These are phyloP conservation scores for Telmatherina bonti DNA, from an alignment of 2,797 vertebrate genomes.

Conservation along the genomic window DNA sequence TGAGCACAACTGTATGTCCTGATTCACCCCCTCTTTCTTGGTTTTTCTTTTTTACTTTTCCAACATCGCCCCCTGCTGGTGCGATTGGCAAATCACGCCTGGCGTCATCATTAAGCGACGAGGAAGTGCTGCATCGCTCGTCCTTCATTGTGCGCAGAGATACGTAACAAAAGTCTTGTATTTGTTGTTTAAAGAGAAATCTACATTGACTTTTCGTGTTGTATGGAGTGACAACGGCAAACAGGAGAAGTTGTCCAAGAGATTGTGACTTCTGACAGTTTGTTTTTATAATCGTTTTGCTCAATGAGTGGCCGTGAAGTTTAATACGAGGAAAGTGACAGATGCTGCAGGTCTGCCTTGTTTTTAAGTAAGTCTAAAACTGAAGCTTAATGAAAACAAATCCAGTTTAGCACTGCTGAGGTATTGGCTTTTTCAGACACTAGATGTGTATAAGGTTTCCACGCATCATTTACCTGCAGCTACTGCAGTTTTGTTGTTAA, in stretches of 20 bases:
- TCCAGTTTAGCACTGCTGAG: background rate
- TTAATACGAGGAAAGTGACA: background rate
- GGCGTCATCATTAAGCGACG: conserved; percentile 69
- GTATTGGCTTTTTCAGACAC: background rate
- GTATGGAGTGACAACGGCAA: conserved; percentile 9
- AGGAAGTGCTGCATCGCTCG: conserved; percentile 35
- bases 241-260: background rate
- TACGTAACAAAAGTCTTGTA: background rate
- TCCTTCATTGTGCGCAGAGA: conserved; percentile 55
- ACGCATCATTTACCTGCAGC: too few relatives aligned
- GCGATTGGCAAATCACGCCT: fast-evolving
- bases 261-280: background rate
- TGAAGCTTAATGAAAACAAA: background rate
- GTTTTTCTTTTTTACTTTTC: background rate
- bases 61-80: conserved; percentile 55
- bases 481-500: background rate
- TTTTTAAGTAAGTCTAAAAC: background rate
- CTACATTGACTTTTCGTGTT: fast-evolving
- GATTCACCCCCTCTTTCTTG: too few relatives aligned
- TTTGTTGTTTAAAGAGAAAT: fast-evolving
- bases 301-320: conserved; percentile 24
- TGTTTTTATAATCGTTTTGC: background rate
- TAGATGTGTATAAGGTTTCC: too few relatives aligned
- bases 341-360: background rate
- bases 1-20: too few relatives aligned